Conservation (phyloP, 2,888 invertebrate species). For the Lamellibrachia columna region DNA sequence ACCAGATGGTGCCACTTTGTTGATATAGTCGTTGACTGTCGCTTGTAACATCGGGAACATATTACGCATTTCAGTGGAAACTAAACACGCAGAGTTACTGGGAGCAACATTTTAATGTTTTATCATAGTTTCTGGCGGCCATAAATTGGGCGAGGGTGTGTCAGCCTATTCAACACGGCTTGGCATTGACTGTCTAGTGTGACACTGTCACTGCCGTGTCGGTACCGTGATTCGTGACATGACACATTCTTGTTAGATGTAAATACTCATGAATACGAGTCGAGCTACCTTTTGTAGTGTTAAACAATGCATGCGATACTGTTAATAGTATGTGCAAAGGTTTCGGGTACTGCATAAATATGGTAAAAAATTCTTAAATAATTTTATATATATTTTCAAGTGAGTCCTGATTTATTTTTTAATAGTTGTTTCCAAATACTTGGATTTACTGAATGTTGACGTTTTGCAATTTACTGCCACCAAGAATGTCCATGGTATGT, state of each 20-base stretch:
- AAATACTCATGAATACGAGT: background rate
- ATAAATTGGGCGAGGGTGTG: background rate
- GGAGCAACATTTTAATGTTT: background rate
- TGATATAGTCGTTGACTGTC: background rate
- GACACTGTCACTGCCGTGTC: background rate
- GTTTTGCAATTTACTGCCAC: no score
- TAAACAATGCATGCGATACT: background rate
- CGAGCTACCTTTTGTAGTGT: background rate
- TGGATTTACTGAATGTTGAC: no score
- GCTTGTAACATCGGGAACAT: background rate
- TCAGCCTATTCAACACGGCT: background rate
- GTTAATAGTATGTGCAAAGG: background rate
- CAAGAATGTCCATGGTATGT: no score
- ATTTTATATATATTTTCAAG: no score
- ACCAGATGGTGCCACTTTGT: conserved; percentile 1
- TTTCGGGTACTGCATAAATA: background rate
- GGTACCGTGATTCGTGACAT: background rate
- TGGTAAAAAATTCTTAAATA: background rate
- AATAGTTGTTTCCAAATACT: no score
- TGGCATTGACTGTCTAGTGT: background rate
- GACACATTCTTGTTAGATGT: background rate
- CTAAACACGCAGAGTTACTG: background rate
- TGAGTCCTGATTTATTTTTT: no score
- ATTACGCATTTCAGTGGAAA: background rate
- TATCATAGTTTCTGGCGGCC: background rate